Evolutionary conservation across 2,797 vertebrate genomes (phyloP).

Genomic region (Muraenolepis orangiensis): DNA sequence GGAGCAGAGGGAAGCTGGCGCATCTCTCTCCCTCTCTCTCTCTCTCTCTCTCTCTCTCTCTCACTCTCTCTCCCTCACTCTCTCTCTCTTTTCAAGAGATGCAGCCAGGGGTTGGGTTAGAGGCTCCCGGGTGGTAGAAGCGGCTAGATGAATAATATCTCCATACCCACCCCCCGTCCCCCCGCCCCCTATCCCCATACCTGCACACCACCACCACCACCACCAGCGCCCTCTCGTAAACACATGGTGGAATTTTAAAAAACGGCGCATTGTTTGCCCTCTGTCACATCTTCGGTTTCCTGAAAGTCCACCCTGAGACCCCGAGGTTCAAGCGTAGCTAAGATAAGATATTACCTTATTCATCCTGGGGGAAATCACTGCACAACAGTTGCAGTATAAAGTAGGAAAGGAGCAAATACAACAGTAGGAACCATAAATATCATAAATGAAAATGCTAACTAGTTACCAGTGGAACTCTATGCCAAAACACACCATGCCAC

Average conservation of each 20-base stretch:
- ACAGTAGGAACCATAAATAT: no score
- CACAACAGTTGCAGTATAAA: no score
- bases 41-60: slow-evolving; percentile 30
- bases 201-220: slow-evolving; percentile 12
- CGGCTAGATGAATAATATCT: slow-evolving; percentile 31
- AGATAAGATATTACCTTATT: no score
- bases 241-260: background rate
- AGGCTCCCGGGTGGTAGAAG: slow-evolving; percentile 34
- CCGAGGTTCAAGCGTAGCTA: background rate
- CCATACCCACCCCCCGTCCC: slow-evolving; percentile 30
- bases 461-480: no score
- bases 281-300: background rate
- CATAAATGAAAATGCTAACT: no score
- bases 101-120: background rate
- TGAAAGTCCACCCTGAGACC: background rate
- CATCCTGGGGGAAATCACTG: no score
- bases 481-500: no score
- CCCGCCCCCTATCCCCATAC: slow-evolving; percentile 25
- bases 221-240: background rate
- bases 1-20: slow-evolving; percentile 37
- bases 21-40: slow-evolving; percentile 37
- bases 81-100: slow-evolving; percentile 31
- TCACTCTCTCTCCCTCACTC: slow-evolving; percentile 25
- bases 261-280: background rate
- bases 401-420: no score